These are phyloP conservation scores for Scaptomyza parva DNA, from an alignment of 2,888 invertebrate genomes.

Conservation along the genomic window DNA sequence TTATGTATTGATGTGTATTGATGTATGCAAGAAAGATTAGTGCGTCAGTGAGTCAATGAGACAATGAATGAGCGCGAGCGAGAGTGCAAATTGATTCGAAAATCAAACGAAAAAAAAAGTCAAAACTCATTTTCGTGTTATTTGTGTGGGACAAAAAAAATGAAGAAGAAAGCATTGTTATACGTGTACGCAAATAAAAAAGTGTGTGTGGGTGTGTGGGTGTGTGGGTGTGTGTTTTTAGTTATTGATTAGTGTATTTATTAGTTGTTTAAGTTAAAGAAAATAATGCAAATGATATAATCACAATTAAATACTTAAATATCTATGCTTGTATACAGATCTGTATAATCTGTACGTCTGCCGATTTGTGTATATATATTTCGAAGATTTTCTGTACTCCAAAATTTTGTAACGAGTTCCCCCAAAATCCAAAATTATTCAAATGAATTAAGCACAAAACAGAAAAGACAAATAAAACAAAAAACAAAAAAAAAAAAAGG, in stretches of 20 bases:
- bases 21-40: constrained; percentile 16
- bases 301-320: constrained; percentile 1
- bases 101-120: background rate
- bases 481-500: constrained; percentile 16
- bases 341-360: constrained; percentile 5
- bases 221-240: constrained; percentile 28
- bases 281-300: constrained; percentile 36
- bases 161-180: constrained; percentile 9
- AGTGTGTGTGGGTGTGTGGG: constrained; percentile 18
- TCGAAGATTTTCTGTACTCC: background rate
- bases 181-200: constrained; percentile 18
- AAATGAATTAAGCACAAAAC: constrained; percentile 13
- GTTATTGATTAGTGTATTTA: constrained; percentile 13
- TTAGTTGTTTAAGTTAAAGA: constrained; percentile 6
- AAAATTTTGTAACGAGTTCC: constrained; percentile 12
- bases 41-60: constrained; percentile 36
- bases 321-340: constrained; percentile 2
- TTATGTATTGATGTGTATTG: constrained; percentile 15
- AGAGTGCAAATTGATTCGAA: constrained; percentile 18
- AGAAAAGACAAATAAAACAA: constrained; percentile 12
- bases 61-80: constrained; percentile 39
- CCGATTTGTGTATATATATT: background rate
- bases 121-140: constrained; percentile 1
- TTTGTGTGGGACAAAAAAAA: constrained; percentile 1
- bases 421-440: constrained; percentile 8